Evolutionary conservation across 2,113 vertebrate species (phyloP).

Genomic region (Irena cyanogastra): DNA sequence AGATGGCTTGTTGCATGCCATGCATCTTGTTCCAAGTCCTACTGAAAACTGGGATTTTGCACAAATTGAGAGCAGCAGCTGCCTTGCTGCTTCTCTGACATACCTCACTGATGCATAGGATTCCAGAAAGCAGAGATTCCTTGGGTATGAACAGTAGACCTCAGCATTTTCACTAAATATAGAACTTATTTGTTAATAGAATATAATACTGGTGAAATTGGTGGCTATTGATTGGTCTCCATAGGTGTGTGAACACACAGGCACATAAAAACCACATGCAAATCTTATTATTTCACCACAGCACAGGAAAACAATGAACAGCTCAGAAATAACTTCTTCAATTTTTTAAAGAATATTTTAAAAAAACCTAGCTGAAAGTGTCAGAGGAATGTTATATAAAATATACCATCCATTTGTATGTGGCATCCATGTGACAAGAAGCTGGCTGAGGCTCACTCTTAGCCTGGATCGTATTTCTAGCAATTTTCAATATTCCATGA

Average conservation of each 20-base stretch:
- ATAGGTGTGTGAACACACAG: neutral
- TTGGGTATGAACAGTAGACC: neutral
- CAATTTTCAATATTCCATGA: slow-evolving; percentile 19
- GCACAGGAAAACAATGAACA: neutral
- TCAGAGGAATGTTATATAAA: neutral
- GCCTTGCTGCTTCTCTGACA: neutral
- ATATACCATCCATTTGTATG: neutral
- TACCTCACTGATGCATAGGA: neutral
- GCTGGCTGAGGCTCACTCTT: neutral
- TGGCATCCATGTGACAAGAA: neutral
- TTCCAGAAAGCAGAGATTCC: neutral
- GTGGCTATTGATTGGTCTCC: neutral
- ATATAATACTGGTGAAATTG: neutral
- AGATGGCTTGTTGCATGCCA: neutral
- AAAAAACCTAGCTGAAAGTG: neutral
- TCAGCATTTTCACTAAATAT: neutral
- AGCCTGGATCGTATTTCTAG: neutral
- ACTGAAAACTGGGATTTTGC: neutral
- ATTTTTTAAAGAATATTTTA: neutral
- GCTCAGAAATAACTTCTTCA: neutral
- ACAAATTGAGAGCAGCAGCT: neutral
- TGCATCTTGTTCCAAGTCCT: neutral
- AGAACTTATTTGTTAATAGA: neutral
- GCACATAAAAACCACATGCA: neutral
- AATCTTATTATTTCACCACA: neutral